A percentile compares a stretch with the other conserved stretches of the same genome.
phyloP scores from a whole-genome alignment of 2,888 invertebrate genomes.

The Drosophila putrida region DNA sequence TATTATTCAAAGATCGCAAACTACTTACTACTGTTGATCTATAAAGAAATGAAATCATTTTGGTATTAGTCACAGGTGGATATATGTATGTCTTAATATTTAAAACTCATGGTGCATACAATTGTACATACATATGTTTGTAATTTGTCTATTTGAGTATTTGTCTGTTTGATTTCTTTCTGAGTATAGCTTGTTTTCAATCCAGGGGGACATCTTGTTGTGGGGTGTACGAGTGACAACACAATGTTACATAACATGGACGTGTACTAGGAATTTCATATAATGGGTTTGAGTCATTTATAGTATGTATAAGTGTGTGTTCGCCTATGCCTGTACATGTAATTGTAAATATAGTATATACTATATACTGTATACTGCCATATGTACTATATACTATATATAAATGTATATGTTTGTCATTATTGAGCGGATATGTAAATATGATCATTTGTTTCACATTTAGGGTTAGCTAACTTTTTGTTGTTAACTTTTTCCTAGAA shows the following conservation, averaged over 20 bases:
- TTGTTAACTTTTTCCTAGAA: not conserved
- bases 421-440: not conserved
- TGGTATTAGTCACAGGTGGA: too few relatives aligned
- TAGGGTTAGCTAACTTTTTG: not conserved
- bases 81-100: slow-evolving; percentile 6
- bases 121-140: slow-evolving; percentile 5
- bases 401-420: not conserved
- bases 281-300: not conserved
- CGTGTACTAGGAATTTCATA: not conserved
- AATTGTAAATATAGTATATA: not conserved
- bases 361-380: too few relatives aligned
- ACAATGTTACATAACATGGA: too few relatives aligned
- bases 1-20: too few relatives aligned
- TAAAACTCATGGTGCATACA: not conserved
- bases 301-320: not conserved
- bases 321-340: slow-evolving; percentile 9
- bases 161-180: not conserved
- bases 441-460: not conserved
- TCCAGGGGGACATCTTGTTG: not conserved
- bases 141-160: not conserved
- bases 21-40: too few relatives aligned
- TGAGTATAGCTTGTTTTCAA: not conserved
- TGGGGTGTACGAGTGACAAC: too few relatives aligned
- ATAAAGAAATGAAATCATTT: too few relatives aligned
- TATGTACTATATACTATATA: too few relatives aligned